phyloP scores from a whole-genome alignment of 2,888 invertebrate species.

The Fabriciana adippe region DNA sequence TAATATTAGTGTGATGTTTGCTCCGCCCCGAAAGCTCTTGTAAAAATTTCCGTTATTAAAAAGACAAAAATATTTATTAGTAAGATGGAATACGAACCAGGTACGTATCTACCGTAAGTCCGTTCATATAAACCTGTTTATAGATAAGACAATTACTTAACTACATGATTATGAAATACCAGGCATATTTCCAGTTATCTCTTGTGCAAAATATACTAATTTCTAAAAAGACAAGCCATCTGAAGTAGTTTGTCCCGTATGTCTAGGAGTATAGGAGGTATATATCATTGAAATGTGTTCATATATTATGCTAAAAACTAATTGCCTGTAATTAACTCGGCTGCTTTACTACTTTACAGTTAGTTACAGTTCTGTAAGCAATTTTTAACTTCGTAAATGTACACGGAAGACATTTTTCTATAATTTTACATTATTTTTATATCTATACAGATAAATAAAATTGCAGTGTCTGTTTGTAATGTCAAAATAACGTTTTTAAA shows the following conservation, averaged over 20 bases:
- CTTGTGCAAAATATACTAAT: not conserved
- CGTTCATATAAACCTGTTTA: constrained; percentile 16
- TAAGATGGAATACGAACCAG: not conserved
- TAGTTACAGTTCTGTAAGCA: constrained; percentile 5
- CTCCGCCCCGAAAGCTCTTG: too few species aligned
- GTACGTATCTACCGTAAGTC: not conserved
- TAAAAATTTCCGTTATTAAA: too few species aligned
- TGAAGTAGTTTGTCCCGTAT: not conserved
- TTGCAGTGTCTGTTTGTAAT: too few species aligned
- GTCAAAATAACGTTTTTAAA: too few species aligned
- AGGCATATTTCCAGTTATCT: constrained; percentile 22
- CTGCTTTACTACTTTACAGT: constrained; percentile 17
- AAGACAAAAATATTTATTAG: too few species aligned
- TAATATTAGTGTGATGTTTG: too few species aligned
- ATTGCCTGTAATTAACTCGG: constrained; percentile 17
- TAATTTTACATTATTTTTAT: not conserved
- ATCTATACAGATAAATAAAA: too few species aligned
- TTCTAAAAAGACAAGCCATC: not conserved
- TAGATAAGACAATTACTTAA: constrained; percentile 19
- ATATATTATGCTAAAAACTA: constrained; percentile 24
- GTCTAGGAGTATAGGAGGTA: constrained; percentile 2
- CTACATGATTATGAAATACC: constrained; percentile 25
- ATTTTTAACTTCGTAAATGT: constrained; percentile 13
- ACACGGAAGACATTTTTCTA: not conserved
- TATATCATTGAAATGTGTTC: constrained; percentile 11